Conservation (phyloP, 2,888 invertebrate species). For the Rhogogaster chlorosoma region DNA sequence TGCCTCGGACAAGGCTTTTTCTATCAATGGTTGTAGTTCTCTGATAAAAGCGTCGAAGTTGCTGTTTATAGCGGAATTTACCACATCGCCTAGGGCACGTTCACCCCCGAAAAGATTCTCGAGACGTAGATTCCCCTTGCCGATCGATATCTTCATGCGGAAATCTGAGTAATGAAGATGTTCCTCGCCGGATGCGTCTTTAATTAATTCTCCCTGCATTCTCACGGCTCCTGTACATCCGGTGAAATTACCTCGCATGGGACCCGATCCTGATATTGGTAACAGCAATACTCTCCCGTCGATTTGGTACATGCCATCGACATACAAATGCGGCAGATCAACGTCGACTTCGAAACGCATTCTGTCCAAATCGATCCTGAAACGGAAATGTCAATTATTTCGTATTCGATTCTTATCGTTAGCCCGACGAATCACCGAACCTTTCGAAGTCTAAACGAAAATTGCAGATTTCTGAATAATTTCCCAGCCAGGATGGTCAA, state of each 20-base stretch:
- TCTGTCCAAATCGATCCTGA: conserved; percentile 80
- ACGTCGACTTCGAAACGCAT: conserved; percentile 78
- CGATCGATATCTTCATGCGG: conserved; percentile 78
- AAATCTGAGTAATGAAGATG: conserved; percentile 80
- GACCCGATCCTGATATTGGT: conserved; percentile 82
- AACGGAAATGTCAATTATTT: conserved; percentile 58
- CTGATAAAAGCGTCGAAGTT: conserved; percentile 82
- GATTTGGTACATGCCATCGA: conserved; percentile 82
- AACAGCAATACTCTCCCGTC: conserved; percentile 81
- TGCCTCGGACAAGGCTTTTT: conserved; percentile 79
- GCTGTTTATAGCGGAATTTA: conserved; percentile 82
- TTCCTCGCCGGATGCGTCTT: conserved; percentile 77
- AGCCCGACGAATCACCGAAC: neutral
- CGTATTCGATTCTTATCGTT: neutral
- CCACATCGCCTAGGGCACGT: conserved; percentile 80
- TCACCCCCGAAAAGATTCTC: conserved; percentile 83
- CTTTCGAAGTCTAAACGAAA: too few relatives aligned
- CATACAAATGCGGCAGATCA: conserved; percentile 79
- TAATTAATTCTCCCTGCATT: conserved; percentile 75
- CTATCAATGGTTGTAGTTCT: conserved; percentile 81
- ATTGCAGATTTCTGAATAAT: too few relatives aligned
- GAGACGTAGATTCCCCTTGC: conserved; percentile 80
- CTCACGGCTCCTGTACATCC: conserved; percentile 79
- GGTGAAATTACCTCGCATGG: conserved; percentile 81
- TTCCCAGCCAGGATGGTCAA: too few relatives aligned